These are phyloP conservation scores for Aspidiotus destructor DNA, from an alignment of 2,888 invertebrate species.

Conservation along the genomic window DNA sequence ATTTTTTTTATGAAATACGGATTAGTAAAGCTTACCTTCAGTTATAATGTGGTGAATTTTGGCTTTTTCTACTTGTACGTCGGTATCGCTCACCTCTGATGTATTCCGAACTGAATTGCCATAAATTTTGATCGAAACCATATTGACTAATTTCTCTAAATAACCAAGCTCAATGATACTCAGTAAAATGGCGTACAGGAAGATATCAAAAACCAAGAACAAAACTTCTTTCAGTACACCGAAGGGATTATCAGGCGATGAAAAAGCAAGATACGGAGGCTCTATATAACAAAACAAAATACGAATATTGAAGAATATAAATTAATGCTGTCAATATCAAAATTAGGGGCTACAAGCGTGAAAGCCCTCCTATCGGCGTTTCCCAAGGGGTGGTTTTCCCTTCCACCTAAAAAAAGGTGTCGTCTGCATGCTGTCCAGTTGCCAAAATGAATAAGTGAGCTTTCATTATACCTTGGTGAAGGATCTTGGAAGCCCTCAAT, in stretches of 20 bases:
- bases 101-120: background rate
- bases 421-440: no score
- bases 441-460: no score
- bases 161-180: slow-evolving; percentile 36
- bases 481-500: no score
- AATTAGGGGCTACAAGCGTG: no score
- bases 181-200: slow-evolving; percentile 36
- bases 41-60: background rate
- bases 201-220: slow-evolving; percentile 36
- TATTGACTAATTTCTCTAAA: background rate
- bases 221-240: slow-evolving; percentile 35
- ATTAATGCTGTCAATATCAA: no score
- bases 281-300: slow-evolving; percentile 1
- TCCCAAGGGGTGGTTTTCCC: no score
- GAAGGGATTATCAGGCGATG: slow-evolving; percentile 29
- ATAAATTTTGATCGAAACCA: background rate
- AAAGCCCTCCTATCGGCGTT: no score
- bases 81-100: background rate
- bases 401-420: no score
- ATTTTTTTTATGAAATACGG: no score
- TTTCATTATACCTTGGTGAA: no score
- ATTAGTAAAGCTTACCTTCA: no score
- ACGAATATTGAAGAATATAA: no score
- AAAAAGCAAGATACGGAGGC: slow-evolving; percentile 34
- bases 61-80: background rate